phyloP scores from a whole-genome alignment of 2,797 vertebrate species.

The Lagorchestes hirsutus region DNA sequence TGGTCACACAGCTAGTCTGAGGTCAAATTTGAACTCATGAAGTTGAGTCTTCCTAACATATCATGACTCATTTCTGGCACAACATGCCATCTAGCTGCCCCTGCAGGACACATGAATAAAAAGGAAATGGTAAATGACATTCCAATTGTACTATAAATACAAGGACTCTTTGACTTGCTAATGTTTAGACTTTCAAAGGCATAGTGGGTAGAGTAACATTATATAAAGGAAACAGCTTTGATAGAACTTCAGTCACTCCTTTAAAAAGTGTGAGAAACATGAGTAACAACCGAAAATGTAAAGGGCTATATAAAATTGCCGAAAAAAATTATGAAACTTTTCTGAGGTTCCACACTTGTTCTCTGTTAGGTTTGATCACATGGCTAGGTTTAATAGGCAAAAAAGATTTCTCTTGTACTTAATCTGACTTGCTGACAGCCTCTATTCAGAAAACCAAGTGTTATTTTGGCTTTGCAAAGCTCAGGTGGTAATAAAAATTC shows the following conservation, averaged over 20 bases:
- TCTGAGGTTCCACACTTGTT: not conserved
- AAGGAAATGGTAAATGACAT: conserved; percentile 4
- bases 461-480: conserved; percentile 30
- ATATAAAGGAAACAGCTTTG: not conserved
- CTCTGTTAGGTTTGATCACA: not conserved
- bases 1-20: not conserved
- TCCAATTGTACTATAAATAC: not conserved
- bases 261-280: conserved; percentile 50
- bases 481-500: conserved; percentile 61
- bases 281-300: conserved; percentile 2
- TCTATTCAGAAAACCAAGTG: conserved; percentile 36
- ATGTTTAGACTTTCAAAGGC: not conserved
- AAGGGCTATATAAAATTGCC: conserved; percentile 9
- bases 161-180: conserved; percentile 11
- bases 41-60: not conserved
- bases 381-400: conserved; percentile 18
- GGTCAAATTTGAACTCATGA: not conserved
- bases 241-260: not conserved
- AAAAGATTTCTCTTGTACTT: conserved; percentile 53
- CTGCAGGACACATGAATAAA: not conserved
- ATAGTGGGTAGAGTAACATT: conserved; percentile 5
- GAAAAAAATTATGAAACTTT: not conserved
- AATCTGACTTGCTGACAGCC: conserved; percentile 22
- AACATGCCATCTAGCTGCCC: not conserved
- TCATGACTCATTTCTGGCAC: too few relatives aligned